phyloP scores from a whole-genome alignment of 2,888 invertebrate species.

The Drymonia ruficornis region DNA sequence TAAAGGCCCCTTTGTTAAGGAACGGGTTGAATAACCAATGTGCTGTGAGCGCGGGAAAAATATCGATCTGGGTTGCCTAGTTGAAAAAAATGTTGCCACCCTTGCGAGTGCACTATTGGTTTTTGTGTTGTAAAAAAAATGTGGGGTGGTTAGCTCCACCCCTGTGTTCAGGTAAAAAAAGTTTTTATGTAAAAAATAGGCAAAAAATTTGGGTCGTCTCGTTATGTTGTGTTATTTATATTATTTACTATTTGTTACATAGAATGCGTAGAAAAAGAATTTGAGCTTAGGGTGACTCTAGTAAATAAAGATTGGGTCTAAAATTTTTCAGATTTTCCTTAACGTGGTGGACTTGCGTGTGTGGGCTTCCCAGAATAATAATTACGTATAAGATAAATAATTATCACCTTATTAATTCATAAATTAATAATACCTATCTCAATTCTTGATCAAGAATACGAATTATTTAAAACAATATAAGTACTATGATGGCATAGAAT shows the following conservation, averaged over 20 bases:
- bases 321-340: too few relatives aligned
- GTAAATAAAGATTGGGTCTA: background rate
- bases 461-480: background rate
- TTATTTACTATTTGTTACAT: conserved; percentile 10
- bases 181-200: conserved; percentile 44
- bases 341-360: too few relatives aligned
- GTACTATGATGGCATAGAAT: too few relatives aligned
- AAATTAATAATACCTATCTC: conserved; percentile 13
- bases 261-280: background rate
- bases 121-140: conserved; percentile 68
- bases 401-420: background rate
- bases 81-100: conserved; percentile 77
- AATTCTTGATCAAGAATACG: conserved; percentile 19
- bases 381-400: too few relatives aligned
- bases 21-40: conserved; percentile 68
- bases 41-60: conserved; percentile 68
- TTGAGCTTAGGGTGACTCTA: background rate
- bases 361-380: too few relatives aligned
- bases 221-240: conserved; percentile 13
- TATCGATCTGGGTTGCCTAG: conserved; percentile 67
- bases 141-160: conserved; percentile 75
- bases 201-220: conserved; percentile 39
- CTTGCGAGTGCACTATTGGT: conserved; percentile 65
- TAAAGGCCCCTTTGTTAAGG: conserved; percentile 70
- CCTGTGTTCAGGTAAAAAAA: conserved; percentile 70